These are phyloP conservation scores for Sebastes miniatus DNA, from an alignment of 2,797 vertebrate species.

Conservation along the genomic window DNA sequence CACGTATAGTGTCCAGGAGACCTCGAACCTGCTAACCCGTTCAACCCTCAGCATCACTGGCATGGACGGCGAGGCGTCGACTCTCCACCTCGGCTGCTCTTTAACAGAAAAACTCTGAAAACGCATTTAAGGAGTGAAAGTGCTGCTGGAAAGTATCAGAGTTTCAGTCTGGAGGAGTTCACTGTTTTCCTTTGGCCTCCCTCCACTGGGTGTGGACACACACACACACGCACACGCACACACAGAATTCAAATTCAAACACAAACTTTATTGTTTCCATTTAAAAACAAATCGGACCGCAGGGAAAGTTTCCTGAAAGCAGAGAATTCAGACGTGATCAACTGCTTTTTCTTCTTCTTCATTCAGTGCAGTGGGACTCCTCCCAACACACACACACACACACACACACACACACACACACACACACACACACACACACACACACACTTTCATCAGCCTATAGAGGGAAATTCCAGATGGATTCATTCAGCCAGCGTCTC, in stretches of 20 bases:
- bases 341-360: neutral
- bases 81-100: neutral
- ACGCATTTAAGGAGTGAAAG: neutral
- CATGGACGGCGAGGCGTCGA: no score
- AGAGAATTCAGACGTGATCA: neutral
- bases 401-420: neutral
- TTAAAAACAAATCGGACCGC: neutral
- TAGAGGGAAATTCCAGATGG: slow-evolving; percentile 56
- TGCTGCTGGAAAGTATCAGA: slow-evolving; percentile 12
- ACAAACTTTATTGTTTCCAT: slow-evolving; percentile 37
- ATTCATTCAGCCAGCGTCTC: slow-evolving; percentile 39
- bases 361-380: neutral
- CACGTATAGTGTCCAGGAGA: neutral
- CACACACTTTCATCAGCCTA: neutral
- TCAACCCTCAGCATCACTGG: no score
- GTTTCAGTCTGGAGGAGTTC: slow-evolving; percentile 18
- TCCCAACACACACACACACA: neutral
- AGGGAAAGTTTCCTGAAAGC: neutral
- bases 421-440: slow-evolving; percentile 10
- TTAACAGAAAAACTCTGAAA: neutral
- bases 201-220: slow-evolving; percentile 29
- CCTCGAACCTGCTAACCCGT: neutral
- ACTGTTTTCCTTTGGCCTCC: slow-evolving; percentile 19
- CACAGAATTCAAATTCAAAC: slow-evolving; percentile 14
- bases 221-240: neutral